phyloP scores from a whole-genome alignment of 2,113 vertebrate genomes.

The Pagrus major region DNA sequence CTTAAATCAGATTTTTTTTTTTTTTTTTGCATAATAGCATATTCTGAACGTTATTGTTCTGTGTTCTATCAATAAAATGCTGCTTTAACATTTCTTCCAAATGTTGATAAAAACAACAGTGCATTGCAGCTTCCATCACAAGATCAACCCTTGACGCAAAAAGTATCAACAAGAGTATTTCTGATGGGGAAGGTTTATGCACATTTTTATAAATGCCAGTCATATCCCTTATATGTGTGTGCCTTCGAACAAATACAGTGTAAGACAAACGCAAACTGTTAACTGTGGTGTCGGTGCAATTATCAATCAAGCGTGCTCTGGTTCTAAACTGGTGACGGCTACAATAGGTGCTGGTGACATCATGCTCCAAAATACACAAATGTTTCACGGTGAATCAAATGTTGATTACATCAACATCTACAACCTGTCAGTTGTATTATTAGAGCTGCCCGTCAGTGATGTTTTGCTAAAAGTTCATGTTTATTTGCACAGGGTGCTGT shows the following conservation, averaged over 20 bases:
- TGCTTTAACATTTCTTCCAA: not conserved
- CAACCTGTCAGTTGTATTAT: constrained; percentile 56
- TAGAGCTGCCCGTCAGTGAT: constrained; percentile 58
- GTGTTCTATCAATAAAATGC: not conserved
- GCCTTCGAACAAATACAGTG: constrained; percentile 5
- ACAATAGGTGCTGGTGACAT: constrained; percentile 42
- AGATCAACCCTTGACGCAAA: not conserved
- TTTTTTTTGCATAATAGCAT: not conserved
- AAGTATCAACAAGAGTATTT: not conserved
- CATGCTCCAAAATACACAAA: constrained; percentile 35
- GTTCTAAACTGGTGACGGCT: constrained; percentile 1
- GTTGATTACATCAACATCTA: constrained; percentile 50
- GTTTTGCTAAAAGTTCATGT: constrained; percentile 64
- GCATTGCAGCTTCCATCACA: not conserved
- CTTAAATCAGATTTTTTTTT: not conserved
- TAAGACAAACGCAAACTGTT: not conserved
- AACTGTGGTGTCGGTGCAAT: not conserved
- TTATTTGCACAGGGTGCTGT: constrained; percentile 66
- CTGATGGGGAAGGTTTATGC: not conserved
- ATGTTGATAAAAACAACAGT: not conserved
- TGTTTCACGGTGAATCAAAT: constrained; percentile 11
- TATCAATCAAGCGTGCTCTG: not conserved
- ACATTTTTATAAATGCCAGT: constrained; percentile 2
- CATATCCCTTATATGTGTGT: not conserved
- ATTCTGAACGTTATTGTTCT: not conserved